Evolutionary conservation across 1,140 invertebrate genomes (phyloP), one percentile per base, ranked within the genome.

Genomic region (Platyscapa corneri): DNA sequence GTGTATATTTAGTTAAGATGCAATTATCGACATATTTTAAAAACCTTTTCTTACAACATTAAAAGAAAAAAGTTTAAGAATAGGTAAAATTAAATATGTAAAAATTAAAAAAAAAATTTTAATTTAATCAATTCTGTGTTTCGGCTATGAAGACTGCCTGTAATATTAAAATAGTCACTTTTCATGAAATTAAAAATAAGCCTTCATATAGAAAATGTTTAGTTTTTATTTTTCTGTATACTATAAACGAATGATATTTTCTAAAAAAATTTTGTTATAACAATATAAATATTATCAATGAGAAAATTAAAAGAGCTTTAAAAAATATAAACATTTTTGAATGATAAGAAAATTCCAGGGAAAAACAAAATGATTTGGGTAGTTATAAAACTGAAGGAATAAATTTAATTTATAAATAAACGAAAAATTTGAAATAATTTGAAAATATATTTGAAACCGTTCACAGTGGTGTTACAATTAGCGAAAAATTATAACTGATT

Each of bases 111-210:
- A 67, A 64, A 49, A 82, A 18, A 7, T 80, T 42, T 67, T 34
- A 60, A 82, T 49, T 72, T 42, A 46, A 81, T 65, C 64, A 34
- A 27, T 60, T 70, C 46, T 72, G 65, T 34, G 39, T 30, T 49
- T 82, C 46, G 81, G 67, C 34, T 82, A 60, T 49, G 70, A 53
- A 75, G 81, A 75, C 81, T 74, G 67, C 65, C 70, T 75, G 70
- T 82, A 82, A 82, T 65, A 42, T 70, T 70, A 42, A 39, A 72
- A 74, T 39, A 74, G 37, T 74, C 12, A 74, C 27, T 60, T 60
- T 67, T 64, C 60, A 80, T 56, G 60, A 81, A n/a, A 81, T 10
- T 46, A 64, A 79, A 27, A 39, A 79, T 79, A 79, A 79, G 77
- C 8, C 56, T 79, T 65, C 77, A 23, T 42, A 72, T 39, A 72